Percentiles rank a stretch among this genome's conserved stretches.
Evolutionary conservation across 2,888 invertebrate species (phyloP).

Genomic region (Gerris lacustris): DNA sequence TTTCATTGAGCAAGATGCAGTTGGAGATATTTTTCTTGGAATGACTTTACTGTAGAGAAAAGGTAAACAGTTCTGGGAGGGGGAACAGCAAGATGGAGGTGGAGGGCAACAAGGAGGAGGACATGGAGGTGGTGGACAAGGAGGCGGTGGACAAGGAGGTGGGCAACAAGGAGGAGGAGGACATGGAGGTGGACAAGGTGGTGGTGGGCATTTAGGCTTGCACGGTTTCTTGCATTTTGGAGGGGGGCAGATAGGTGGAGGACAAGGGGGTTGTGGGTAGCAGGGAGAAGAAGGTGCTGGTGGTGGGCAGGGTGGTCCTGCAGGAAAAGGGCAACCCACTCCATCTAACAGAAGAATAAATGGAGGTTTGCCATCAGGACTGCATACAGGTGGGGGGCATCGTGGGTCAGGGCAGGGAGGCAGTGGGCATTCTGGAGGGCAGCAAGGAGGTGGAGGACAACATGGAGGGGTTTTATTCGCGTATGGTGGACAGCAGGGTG

Average conservation of each 20-base stretch:
- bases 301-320: neutral
- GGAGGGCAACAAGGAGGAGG: slow-evolving; percentile 3
- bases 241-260: neutral
- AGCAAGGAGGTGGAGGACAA: neutral
- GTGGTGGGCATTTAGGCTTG: slow-evolving; percentile 1
- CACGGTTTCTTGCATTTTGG: neutral
- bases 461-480: neutral
- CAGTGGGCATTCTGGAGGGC: neutral
- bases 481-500: slow-evolving; percentile 4
- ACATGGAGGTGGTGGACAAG: neutral
- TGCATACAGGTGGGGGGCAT: neutral
- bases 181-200: slow-evolving; percentile 7
- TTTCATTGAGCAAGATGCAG: neutral
- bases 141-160: neutral
- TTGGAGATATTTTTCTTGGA: neutral
- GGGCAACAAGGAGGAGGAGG: slow-evolving; percentile 4
- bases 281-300: neutral
- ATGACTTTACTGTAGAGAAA: neutral
- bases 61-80: neutral
- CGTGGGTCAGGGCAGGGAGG: neutral
- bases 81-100: neutral
- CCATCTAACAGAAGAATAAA: neutral
- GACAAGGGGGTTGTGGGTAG: slow-evolving; percentile 7
- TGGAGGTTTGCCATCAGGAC: neutral
- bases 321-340: neutral